phyloP scores from a whole-genome alignment of 1,140 invertebrate genomes.

The Leptinotarsa texana region DNA sequence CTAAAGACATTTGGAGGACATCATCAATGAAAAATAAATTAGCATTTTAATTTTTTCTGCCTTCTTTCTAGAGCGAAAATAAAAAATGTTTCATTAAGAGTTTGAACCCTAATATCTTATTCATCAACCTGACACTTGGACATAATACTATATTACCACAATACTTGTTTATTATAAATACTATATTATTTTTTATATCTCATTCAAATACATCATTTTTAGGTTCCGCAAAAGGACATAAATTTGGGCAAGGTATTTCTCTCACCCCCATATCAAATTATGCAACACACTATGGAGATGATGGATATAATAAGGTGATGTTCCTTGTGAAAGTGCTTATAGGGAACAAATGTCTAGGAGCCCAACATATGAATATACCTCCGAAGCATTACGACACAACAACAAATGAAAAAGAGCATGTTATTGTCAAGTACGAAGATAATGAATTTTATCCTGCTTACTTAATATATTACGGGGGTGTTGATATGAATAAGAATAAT shows the following conservation, averaged over 20 bases:
- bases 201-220: slow-evolving; percentile 9
- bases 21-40: too few relatives aligned
- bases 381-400: slow-evolving; percentile 32
- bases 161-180: background rate
- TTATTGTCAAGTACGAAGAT: slow-evolving; percentile 45
- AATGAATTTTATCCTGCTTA: slow-evolving; percentile 35
- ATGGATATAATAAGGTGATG: slow-evolving; percentile 32
- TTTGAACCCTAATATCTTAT: too few relatives aligned
- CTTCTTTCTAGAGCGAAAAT: too few relatives aligned
- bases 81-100: too few relatives aligned
- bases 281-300: slow-evolving; percentile 35
- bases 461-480: slow-evolving; percentile 31
- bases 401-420: slow-evolving; percentile 32
- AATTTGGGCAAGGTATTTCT: slow-evolving; percentile 40
- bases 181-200: background rate
- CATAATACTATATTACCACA: background rate
- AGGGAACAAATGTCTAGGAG: slow-evolving; percentile 25
- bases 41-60: too few relatives aligned
- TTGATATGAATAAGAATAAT: background rate
- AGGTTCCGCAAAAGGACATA: slow-evolving; percentile 25
- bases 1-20: too few relatives aligned
- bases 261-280: slow-evolving; percentile 35
- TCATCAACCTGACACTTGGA: background rate
- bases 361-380: slow-evolving; percentile 28
- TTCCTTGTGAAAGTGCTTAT: slow-evolving; percentile 36